Evolutionary conservation across 2,888 invertebrate genomes (phyloP), one percentile per base, ranked within the genome.

Genomic region (Empis livida): DNA sequence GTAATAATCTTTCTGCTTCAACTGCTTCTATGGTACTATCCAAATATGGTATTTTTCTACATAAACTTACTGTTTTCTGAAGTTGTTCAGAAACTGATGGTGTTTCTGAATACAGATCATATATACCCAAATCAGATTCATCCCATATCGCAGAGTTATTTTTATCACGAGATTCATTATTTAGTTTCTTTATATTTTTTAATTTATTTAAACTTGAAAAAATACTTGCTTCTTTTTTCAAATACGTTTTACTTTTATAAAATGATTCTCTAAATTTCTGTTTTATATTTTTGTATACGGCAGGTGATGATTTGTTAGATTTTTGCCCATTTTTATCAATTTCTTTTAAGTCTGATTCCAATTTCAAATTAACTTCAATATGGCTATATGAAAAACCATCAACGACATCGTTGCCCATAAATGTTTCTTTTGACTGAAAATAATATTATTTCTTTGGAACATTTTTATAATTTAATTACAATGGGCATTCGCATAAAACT

Each of bases 1-100:
- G 55, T 10, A 75, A 52, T 16, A 73, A 59, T 3, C 73, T 64
- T 54, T 75, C 74, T 0, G 72, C 74, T 53, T 75, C 74, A 1
- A 74, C 65, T 59, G 73, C 70, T 57, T 74, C 73, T 0, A 61
- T 53, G n/a, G 73, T 71, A 11, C 61, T 61, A 44, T 65, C 62
- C 49, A 74, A 66, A 51, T 72, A 70, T 10, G 71, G 72, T 53
- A 67, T 61, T 27, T 64, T 64, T 2, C 67, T 63, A 49, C 75
- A 75, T 17, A 72, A 59, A 14, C 57, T 65, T 10, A 74, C 62
- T 1, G 73, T 72, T 53, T 73, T 71, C 3, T 66, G 63, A 9
- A 73, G 58, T 55, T 74, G 73, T 40, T 64, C 55, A 16, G 55
- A 55, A 5, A 65, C 50, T 3, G 59, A 56, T 37, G 57, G 56